Evolutionary conservation across 2,113 vertebrate species (phyloP), one percentile per base, ranked within the genome.

Genomic region (Vireo altiloquus): DNA sequence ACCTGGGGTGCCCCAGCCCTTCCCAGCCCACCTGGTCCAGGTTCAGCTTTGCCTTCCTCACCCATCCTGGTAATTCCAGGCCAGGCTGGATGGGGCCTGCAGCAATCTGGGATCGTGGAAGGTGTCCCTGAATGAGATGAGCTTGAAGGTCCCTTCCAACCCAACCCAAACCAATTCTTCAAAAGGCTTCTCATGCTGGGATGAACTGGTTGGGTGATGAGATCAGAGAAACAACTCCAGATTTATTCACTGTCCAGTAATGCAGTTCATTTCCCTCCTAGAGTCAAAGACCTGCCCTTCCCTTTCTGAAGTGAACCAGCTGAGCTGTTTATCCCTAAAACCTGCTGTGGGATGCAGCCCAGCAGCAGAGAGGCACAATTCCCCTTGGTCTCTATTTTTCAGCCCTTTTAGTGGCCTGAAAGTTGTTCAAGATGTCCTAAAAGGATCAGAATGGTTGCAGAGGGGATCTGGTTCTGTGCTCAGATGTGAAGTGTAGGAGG

Each of bases 401-500:
- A 88, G 52, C 15, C 25, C 37, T 77, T 63, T 69, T 5, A 40
- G 68, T 33, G 19, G 31, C 59, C 42, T 81, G 25, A 21, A 24
- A 53, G 37, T 33, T 28, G 20, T 21, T 59, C 8, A 10, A 23
- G 23, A 5, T 52, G 50, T 19, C 24, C 23, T 42, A 15, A 78
- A 87, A 44, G n/a, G 25, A 37, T 9, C 18, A 25, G 23, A 47
- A 19, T 35, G n/a, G 9, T 60, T 59, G 23, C 40, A 65, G 37
- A 52, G 16, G 70, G 37, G 46, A 52, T 39, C 16, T 25, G 1
- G 0, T 31, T n/a, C 8, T 23, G 13, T 42, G 50, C n/a, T 60
- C 53, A 7, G n/a, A 11, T 6, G 3, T 24, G 64, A 61, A 3
- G 7, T 33, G 39, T 5, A 35, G 39, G 57, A 87, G 31, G 49